Conservation (phyloP, 2,888 invertebrate species). For the Spodoptera picta region DNA sequence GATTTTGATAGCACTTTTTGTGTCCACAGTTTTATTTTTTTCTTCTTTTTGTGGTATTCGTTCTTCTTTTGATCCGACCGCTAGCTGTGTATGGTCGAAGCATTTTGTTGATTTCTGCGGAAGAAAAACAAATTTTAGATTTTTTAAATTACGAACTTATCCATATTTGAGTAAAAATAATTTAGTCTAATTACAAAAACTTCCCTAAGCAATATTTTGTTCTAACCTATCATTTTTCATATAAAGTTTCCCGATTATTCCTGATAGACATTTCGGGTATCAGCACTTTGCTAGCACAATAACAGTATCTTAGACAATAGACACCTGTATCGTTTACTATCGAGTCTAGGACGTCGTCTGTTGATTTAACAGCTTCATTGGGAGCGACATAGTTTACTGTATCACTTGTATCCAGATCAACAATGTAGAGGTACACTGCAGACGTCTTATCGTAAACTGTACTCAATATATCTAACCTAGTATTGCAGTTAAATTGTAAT, state of each 20-base stretch:
- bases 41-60: constrained; percentile 49
- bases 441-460: constrained; percentile 27
- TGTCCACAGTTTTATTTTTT: constrained; percentile 50
- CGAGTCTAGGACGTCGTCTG: constrained; percentile 7
- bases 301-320: constrained; percentile 4
- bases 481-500: background rate
- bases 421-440: constrained; percentile 18
- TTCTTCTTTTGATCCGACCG: constrained; percentile 58
- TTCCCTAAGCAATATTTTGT: no score
- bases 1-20: constrained; percentile 55
- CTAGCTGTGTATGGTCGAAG: constrained; percentile 80
- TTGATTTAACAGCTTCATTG: constrained; percentile 26
- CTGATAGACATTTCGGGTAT: no score
- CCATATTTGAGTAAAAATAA: no score
- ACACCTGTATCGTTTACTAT: constrained; percentile 24
- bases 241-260: no score
- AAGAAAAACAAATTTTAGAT: constrained; percentile 12
- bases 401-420: constrained; percentile 8
- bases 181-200: no score
- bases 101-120: constrained; percentile 82
- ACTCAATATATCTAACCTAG: constrained; percentile 5
- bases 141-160: no score
- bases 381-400: constrained; percentile 35
- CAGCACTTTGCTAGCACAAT: background rate
- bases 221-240: no score